Evolutionary conservation across 2,113 vertebrate species (phyloP).

Genomic region (Mandrillus leucophaeus): DNA sequence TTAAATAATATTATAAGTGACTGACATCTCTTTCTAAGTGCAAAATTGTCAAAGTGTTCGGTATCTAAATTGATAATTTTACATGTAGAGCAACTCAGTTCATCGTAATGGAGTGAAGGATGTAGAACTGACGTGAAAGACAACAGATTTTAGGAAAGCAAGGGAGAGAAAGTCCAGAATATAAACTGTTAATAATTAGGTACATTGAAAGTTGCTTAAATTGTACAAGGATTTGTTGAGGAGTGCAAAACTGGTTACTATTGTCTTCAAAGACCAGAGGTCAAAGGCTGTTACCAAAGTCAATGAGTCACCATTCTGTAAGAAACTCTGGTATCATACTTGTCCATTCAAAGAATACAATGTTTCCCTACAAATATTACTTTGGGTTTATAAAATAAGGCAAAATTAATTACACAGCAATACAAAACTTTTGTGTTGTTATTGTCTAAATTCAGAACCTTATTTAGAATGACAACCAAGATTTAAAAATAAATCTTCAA

Average conservation of each 20-base stretch:
- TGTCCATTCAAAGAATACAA: too few relatives aligned
- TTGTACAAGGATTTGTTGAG: not conserved
- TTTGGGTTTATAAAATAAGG: not conserved
- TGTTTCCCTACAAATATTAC: not conserved
- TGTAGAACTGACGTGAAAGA: not conserved
- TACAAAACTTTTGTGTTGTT: not conserved
- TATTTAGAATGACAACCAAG: not conserved
- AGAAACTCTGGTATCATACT: accelerated
- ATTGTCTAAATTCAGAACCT: not conserved
- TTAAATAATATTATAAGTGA: not conserved
- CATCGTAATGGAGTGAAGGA: not conserved
- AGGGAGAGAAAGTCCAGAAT: not conserved
- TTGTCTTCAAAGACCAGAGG: not conserved
- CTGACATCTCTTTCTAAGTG: not conserved
- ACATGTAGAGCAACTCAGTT: not conserved
- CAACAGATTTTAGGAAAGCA: not conserved
- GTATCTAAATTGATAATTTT: not conserved
- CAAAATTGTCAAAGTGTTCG: not conserved
- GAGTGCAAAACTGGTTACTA: too few relatives aligned
- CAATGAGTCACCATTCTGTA: not conserved
- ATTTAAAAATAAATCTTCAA: not conserved
- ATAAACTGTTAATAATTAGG: too few relatives aligned
- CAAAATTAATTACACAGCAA: not conserved
- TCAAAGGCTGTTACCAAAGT: not conserved
- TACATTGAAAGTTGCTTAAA: not conserved